Base-by-base conservation (phyloP, 2,888 invertebrate genomes). In the Idaea straminata region DNA sequence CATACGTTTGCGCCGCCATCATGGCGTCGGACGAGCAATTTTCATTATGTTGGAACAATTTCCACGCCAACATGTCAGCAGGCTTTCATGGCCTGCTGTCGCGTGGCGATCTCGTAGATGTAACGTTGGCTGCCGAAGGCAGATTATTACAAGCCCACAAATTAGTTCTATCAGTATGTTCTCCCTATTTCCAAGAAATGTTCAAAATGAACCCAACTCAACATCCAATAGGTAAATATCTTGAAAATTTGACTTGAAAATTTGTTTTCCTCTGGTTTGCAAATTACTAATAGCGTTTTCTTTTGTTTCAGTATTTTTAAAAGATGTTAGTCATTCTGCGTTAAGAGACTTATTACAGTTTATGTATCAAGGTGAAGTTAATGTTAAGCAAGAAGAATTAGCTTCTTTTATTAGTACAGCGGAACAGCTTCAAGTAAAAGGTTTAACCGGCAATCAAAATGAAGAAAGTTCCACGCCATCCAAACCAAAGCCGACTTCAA, bases 21-120 rank as follows among this genome's bases (percentile, higher is more conserved):
- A 95, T 95, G 95, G 95, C 95, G 95, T 95, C 95, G 92, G 95
- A 95, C 93, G 95, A 95, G 92, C 95, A 95, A 85, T 95, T 95
- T 91, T 95, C 95, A 86, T 89, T 95, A 90, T 95, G 95, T 92
- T 95, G 95, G 95, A 95, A 95, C 92, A 95, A 95, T 92, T 95
- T 95, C 92, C 95, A 95, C 90, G 94, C 95, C 73, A 95, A 95
- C 81, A 93, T 95, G 92, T 95, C 95, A 71, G 94, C 95, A 86
- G 95, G 95, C 79, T 95, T 95, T 84, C 95, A 95, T 80, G 95
- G 95, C 86, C 94, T 95, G 83, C 88, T 95, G 86, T 94, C 95
- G 83, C 94, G 95, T 84, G 95, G 95, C 72, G 95, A 95, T 85
- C 86, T 95, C 78, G 95, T 95, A 75, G 95, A 95, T 77, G 95